Conservation (phyloP, 2,113 vertebrate species). For the Origma solitaria region DNA sequence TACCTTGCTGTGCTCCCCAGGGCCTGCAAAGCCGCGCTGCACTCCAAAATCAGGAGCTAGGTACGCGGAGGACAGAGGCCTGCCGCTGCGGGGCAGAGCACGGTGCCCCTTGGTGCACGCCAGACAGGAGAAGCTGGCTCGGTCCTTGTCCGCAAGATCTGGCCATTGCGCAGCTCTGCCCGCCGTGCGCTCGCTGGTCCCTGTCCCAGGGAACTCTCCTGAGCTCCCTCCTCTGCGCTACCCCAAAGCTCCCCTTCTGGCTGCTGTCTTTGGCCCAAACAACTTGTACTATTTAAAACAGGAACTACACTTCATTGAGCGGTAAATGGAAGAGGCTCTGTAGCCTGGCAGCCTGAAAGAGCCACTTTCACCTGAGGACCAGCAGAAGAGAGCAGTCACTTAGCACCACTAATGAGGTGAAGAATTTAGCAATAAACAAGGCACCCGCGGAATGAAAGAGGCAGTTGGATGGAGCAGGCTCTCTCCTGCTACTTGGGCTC, state of each 20-base stretch:
- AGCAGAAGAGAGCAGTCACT: not conserved
- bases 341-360: conserved; percentile 3
- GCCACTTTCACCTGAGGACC: not conserved
- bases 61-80: fast-evolving
- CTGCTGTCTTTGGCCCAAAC: not conserved
- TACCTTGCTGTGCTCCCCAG: fast-evolving
- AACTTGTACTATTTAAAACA: not conserved
- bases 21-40: not conserved
- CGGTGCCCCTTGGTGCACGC: not conserved
- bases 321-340: conserved; percentile 1
- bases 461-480: not conserved
- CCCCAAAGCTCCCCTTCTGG: not conserved
- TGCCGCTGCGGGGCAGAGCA: fast-evolving
- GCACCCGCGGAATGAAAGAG: not conserved
- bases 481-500: not conserved
- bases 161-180: not conserved
- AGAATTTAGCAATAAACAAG: conserved; percentile 17
- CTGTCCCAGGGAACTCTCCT: not conserved
- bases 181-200: fast-evolving
- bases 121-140: not conserved
- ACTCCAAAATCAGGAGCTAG: not conserved
- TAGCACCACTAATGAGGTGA: not conserved
- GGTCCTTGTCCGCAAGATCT: fast-evolving
- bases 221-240: not conserved
- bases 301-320: conserved; percentile 36